Evolutionary conservation across 2,797 vertebrate species (phyloP).

Genomic region (Gastrophryne carolinensis): DNA sequence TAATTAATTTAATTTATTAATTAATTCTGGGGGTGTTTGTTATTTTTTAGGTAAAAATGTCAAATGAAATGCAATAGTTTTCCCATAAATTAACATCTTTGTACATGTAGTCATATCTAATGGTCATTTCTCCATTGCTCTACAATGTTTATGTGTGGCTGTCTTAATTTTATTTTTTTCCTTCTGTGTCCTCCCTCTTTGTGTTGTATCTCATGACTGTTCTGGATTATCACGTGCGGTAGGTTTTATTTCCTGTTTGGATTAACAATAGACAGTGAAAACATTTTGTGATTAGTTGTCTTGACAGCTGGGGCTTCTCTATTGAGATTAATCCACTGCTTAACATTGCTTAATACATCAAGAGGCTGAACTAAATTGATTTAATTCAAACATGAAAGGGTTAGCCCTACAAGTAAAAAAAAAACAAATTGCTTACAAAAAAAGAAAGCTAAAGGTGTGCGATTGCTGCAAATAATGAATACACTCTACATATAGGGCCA

Average conservation of each 20-base stretch:
- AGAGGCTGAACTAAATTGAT: constrained; percentile 95
- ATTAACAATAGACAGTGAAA: constrained; percentile 81
- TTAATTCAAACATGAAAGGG: constrained; percentile 54
- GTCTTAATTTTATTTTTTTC: constrained; percentile 99
- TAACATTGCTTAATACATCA: constrained; percentile 73
- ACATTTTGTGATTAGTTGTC: constrained; percentile 73
- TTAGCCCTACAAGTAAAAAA: constrained; percentile 38
- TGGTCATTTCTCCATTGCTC: constrained; percentile 87
- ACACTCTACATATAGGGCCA: too few species aligned
- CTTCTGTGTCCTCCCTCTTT: constrained; percentile 99
- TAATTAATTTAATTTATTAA: too few species aligned
- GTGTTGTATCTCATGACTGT: constrained; percentile 99
- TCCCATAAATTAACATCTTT: too few species aligned
- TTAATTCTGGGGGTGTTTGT: too few species aligned
- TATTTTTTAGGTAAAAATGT: too few species aligned
- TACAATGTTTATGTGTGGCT: constrained; percentile 86
- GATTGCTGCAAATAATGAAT: constrained; percentile 40
- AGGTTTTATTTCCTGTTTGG: constrained; percentile 93
- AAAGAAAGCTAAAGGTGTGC: constrained; percentile 64
- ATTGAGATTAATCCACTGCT: constrained; percentile 78
- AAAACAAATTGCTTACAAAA: constrained; percentile 63
- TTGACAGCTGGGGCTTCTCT: constrained; percentile 82
- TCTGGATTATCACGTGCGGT: constrained; percentile 98
- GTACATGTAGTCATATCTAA: too few species aligned
- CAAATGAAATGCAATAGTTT: too few species aligned